Evolutionary conservation across 2,888 invertebrate species (phyloP), one percentile per base, ranked within the genome.

Genomic region (Aphidius colemani): DNA sequence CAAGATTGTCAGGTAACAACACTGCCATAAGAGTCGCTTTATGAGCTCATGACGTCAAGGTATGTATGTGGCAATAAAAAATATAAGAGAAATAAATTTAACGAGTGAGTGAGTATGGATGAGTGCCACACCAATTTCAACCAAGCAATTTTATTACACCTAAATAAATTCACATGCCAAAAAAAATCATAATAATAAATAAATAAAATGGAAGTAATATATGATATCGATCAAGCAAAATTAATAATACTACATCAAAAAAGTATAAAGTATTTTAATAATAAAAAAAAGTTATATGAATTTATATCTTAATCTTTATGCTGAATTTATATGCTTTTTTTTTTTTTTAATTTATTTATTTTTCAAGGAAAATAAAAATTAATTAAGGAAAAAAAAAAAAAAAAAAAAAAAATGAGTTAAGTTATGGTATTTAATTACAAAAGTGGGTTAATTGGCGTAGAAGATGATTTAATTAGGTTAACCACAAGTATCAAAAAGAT

Each of bases 21-120:
- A 72, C 74, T 67, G 72, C 74, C 73, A 72, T 74, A 74, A 61
- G 71, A 65, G 53, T 67, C 55, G 44, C 30, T 30, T 30, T 30
- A 30, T 30, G 4, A 30, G 30, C 30, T 5, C 63, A 68, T 76
- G 75, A 76, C 75, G 74, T 76, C 74, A 76, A 67, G 66, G 67
- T 72, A 7, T 66, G 66, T 63, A 61, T 72, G 71, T 70, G 62
- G 71, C 71, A 71, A 72, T 59, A 64, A 10, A 60, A 50, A 51
- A 59, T 18, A 57, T 30, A 30, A 30, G 30, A 59, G 11, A 51
- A 13, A 48, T 9, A 50, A 4, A 48, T 39, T 10, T 13, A 50
- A 41, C 8, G 30, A 30, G 30, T 30, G 11, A 57, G 7, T 7
- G n/a, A 57, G 51, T n/a, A n/a, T 45, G 51, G 57, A 57, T 51